Base-by-base conservation (phyloP, 2,797 vertebrate species). In the Valencia hispanica region DNA sequence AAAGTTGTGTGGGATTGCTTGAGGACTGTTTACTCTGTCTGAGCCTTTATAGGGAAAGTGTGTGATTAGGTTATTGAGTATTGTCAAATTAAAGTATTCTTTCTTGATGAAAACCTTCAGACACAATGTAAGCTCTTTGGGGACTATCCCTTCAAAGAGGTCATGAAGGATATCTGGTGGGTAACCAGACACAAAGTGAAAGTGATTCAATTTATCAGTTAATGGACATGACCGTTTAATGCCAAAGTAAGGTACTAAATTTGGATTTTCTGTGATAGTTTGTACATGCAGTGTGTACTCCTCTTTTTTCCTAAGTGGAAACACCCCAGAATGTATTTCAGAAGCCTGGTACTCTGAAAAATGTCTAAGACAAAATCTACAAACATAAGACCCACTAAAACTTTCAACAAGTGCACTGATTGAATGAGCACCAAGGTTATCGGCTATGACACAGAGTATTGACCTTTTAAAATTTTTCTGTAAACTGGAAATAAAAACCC, bases 151-250 rank as follows among this genome's bases (percentile, higher is more conserved):
- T 14, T 74, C 80, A 1, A 78, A 51, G 0, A 30, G 10, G 0
- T 72, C 61, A 18, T 82, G 68, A 34, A 74, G 65, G 48, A 68
- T 47, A 73, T 81, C 75, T 59, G 72, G 47, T 9, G 80, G 75
- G 9, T 77, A 81, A 4, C 75, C 61, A 36, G 61, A 36, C 3
- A 39, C 61, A 65, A 32, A 65, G 20, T 65, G 61, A 34, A 65
- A 65, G 17, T 65, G 20, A 17, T 22, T 22, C 61, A 65, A 32
- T 36, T 39, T 14, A 45, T 45, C 43, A 45, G 43, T 45, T 14
- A 45, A 45, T 45, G 43, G 43, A 45, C 43, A 45, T 14, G 43
- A 45, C 11, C 43, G 43, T 14, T 45, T 45, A 14, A 45, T 14
- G 11, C 43, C 43, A 45, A 45, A 45, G 43, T 14, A 45, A 45